Base-by-base conservation (phyloP, 2,113 vertebrate species). In the Gymnocephalus cernua region DNA sequence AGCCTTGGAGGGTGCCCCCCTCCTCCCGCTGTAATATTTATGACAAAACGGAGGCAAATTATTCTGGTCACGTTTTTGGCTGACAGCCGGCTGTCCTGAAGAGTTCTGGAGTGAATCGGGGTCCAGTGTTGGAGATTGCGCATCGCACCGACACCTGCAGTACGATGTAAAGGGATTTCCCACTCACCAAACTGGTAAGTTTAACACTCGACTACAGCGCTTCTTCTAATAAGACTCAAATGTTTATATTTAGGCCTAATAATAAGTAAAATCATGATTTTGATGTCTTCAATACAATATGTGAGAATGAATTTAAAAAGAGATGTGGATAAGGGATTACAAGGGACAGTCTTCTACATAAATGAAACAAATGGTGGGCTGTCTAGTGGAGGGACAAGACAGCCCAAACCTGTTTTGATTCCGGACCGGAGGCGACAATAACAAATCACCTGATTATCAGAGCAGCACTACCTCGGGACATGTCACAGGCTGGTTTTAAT, bases 51-150 rank as follows among this genome's bases (percentile, higher is more conserved):
- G 79, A 86, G 84, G 79, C 74, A 76, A 88, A 87, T 84, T 86
- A 94, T 95, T 94, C 90, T 53, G 88, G 88, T 93, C 93, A 92
- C 92, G 92, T 94, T 84, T 78, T 29, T 70, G 87, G 89, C 90
- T 91, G 94, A 92, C 91, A 90, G 91, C 81, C 89, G 90, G 88
- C 93, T 92, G 92, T 95, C 93, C 94, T 93, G 91, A 79, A 86
- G 89, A 79, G 88, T 81, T 77, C 81, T 80, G 84, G 81, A 92
- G 91, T 89, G 92, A 73, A 86, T 79, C 90, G 12, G 25, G 56
- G 65, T 91, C 87, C 92, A 82, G 83, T 35, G 70, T 65, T 66
- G 74, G 85, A 74, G 89, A 87, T 66, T 86, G 89, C 90, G 89
- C 90, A 86, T 90, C 88, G 88, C 87, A 90, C 84, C 71, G 86